Evolutionary conservation across 2,113 vertebrate genomes (phyloP).

Genomic region (Nothocercus nigrocapillus): DNA sequence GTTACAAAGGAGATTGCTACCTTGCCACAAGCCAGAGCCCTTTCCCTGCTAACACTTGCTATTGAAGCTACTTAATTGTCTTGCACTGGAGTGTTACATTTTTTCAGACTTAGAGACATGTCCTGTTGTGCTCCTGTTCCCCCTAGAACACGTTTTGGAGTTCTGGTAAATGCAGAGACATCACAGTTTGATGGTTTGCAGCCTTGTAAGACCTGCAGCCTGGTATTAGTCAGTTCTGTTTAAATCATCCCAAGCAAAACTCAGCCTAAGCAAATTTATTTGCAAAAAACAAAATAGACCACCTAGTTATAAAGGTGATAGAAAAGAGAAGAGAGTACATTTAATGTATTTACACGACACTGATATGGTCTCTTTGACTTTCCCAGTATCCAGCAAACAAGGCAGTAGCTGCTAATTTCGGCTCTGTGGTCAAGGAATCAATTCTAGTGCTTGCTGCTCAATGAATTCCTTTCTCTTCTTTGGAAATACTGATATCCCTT

Average conservation of each 20-base stretch:
- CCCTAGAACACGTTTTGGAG: background rate
- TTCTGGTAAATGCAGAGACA: background rate
- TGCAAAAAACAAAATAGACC: background rate
- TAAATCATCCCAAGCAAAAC: background rate
- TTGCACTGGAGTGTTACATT: background rate
- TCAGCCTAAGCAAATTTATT: constrained; percentile 17
- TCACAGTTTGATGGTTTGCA: background rate
- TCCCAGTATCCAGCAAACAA: accelerated
- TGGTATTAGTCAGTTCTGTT: background rate
- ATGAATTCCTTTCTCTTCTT: background rate
- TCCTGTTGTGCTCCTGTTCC: background rate
- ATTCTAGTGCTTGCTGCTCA: background rate
- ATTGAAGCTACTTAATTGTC: background rate
- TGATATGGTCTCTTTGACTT: background rate
- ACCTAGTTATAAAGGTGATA: background rate
- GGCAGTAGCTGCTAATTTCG: background rate
- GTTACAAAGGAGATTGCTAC: background rate
- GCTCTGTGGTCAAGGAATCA: background rate
- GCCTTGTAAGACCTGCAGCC: background rate
- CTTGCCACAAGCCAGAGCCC: background rate
- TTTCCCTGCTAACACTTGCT: background rate
- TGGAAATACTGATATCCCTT: background rate
- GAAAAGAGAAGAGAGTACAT: background rate
- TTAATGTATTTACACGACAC: background rate
- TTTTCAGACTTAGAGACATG: background rate